phyloP scores from a whole-genome alignment of 2,113 vertebrate genomes.

The Tilapia sparmanii region DNA sequence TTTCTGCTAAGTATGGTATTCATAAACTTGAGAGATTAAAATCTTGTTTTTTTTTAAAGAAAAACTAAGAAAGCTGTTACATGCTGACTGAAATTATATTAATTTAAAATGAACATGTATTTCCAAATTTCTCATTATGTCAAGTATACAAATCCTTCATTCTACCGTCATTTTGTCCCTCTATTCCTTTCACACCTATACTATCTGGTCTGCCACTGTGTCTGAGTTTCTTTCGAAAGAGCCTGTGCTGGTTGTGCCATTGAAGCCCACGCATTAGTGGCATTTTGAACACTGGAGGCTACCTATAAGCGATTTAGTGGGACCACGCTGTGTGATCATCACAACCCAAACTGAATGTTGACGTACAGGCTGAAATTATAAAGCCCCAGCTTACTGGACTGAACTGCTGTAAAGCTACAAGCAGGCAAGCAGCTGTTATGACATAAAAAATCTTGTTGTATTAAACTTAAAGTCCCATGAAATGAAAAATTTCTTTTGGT shows the following conservation, averaged over 20 bases:
- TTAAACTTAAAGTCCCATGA: constrained; percentile 38
- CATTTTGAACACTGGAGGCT: background rate
- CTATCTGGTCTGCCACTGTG: background rate
- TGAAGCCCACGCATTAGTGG: background rate
- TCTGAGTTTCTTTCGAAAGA: background rate
- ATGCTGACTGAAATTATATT: background rate
- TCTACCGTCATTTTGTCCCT: background rate
- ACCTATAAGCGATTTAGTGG: constrained; percentile 11
- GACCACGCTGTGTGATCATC: constrained; percentile 5
- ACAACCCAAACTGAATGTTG: background rate
- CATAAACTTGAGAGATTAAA: background rate
- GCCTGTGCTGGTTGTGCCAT: background rate
- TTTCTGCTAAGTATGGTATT: background rate
- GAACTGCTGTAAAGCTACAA: background rate
- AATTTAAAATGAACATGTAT: background rate
- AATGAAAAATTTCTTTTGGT: constrained; percentile 14
- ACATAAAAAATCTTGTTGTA: background rate
- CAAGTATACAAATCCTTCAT: background rate
- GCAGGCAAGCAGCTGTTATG: background rate
- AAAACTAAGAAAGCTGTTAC: background rate
- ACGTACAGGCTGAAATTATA: constrained; percentile 6
- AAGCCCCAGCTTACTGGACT: background rate
- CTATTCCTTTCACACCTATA: background rate
- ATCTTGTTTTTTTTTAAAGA: background rate
- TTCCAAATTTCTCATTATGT: background rate